Conservation (phyloP, 1,140 invertebrate species). For the Stenopsyche tienmushanensis region DNA sequence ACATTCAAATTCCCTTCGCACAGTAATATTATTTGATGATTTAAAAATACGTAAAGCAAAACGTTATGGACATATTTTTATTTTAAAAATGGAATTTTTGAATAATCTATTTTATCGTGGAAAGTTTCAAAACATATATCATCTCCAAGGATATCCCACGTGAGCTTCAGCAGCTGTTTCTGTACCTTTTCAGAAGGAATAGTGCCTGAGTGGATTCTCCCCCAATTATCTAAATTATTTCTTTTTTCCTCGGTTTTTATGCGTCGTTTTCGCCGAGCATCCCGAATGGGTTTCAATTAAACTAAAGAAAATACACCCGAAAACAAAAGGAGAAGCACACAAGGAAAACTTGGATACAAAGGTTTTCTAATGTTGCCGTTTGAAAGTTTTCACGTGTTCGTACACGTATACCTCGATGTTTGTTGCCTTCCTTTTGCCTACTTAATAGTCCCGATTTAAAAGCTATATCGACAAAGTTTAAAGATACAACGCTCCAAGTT, state of each 20-base stretch:
- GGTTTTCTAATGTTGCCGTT: not conserved
- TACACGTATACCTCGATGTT: not conserved
- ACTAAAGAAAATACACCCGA: not conserved
- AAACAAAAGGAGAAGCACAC: not conserved
- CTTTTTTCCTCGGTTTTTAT: not conserved
- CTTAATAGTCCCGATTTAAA: not conserved
- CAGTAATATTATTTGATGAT: too few relatives aligned
- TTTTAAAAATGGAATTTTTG: too few relatives aligned
- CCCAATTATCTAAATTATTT: not conserved
- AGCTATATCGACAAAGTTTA: not conserved
- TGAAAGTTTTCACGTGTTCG: not conserved
- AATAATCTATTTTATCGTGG: too few relatives aligned
- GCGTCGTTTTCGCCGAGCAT: not conserved
- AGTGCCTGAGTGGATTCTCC: not conserved
- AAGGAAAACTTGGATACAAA: not conserved
- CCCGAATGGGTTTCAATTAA: not conserved
- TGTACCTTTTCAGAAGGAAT: too few relatives aligned
- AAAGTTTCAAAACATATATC: too few relatives aligned
- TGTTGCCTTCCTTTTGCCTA: too few relatives aligned
- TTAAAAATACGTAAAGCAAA: too few relatives aligned
- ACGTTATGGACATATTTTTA: too few relatives aligned
- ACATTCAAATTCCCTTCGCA: too few relatives aligned
- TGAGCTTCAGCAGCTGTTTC: too few relatives aligned
- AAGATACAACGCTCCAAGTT: not conserved
- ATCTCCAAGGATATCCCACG: too few relatives aligned